phyloP scores from a whole-genome alignment of 1,140 invertebrate species.

The Drosophila pallidifrons region DNA sequence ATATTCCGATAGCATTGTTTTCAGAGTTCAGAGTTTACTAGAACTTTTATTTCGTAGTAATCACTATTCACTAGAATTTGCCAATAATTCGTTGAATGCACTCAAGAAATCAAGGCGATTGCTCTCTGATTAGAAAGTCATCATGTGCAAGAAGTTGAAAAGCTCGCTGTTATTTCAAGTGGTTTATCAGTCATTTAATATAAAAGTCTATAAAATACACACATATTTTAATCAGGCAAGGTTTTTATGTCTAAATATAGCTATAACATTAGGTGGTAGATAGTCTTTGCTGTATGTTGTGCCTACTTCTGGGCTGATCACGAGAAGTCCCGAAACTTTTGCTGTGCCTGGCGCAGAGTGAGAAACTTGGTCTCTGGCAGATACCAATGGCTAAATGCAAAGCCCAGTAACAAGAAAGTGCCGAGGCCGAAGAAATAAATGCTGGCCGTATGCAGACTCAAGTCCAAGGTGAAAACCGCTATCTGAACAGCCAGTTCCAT shows the following conservation, averaged over 20 bases:
- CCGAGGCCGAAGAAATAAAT: conserved; percentile 61
- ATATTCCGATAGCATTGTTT: neutral
- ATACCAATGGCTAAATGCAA: conserved; percentile 55
- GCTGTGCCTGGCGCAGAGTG: conserved; percentile 66
- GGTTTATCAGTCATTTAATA: conserved; percentile 38
- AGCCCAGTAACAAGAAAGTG: conserved; percentile 49
- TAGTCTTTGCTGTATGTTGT: conserved; percentile 42
- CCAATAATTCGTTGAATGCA: neutral
- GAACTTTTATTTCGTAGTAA: neutral
- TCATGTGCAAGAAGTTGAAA: conserved; percentile 15
- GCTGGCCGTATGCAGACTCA: conserved; percentile 16
- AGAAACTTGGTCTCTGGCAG: conserved; percentile 72
- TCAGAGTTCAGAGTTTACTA: conserved; percentile 13
- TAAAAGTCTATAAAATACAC: conserved; percentile 20
- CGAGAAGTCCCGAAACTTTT: conserved; percentile 65
- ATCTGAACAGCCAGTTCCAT: conserved; percentile 66
- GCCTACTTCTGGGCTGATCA: conserved; percentile 44
- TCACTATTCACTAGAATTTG: neutral
- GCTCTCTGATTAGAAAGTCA: conserved; percentile 13
- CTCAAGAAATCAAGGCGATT: conserved; percentile 12
- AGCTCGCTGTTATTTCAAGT: conserved; percentile 6
- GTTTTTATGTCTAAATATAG: conserved; percentile 37
- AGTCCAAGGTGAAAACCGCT: conserved; percentile 30
- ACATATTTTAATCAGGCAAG: conserved; percentile 15
- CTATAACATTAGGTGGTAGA: conserved; percentile 28